Evolutionary conservation across 2,113 vertebrate genomes (phyloP).

Genomic region (Dasyprocta punctata): DNA sequence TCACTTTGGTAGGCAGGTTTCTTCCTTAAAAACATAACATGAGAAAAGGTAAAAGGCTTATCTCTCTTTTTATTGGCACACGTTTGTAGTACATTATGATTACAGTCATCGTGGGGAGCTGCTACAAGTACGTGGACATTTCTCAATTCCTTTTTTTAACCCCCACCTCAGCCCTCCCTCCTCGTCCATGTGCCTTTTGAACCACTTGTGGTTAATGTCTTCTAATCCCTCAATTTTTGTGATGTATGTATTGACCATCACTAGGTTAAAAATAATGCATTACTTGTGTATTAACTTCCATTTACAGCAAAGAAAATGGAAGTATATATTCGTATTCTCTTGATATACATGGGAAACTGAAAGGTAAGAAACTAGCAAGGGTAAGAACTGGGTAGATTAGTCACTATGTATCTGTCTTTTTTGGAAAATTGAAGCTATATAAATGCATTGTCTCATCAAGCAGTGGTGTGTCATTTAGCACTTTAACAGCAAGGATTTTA

Average conservation of each 20-base stretch:
- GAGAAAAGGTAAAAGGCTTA: not conserved
- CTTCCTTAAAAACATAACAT: not conserved
- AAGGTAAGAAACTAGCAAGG: not conserved
- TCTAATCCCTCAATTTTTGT: not conserved
- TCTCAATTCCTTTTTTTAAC: not conserved
- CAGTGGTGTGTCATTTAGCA: not conserved
- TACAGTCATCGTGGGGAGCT: not conserved
- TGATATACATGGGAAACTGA: not conserved
- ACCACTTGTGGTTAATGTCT: not conserved
- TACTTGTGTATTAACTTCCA: not conserved
- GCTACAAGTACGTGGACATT: not conserved
- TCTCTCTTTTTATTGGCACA: not conserved
- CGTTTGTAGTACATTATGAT: not conserved
- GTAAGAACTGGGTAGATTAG: not conserved
- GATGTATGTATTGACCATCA: not conserved
- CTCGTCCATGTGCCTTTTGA: too few species aligned
- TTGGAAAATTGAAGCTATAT: not conserved
- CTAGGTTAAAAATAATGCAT: conserved; percentile 2
- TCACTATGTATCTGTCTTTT: not conserved
- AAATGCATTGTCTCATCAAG: not conserved
- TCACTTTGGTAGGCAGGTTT: not conserved
- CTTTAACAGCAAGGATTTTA: not conserved
- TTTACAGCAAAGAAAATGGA: not conserved
- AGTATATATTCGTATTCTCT: not conserved
- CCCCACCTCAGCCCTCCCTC: not conserved